Evolutionary conservation across 2,797 vertebrate species (phyloP), one percentile per base, ranked within the genome.

Genomic region (Ctenopoma multispine): DNA sequence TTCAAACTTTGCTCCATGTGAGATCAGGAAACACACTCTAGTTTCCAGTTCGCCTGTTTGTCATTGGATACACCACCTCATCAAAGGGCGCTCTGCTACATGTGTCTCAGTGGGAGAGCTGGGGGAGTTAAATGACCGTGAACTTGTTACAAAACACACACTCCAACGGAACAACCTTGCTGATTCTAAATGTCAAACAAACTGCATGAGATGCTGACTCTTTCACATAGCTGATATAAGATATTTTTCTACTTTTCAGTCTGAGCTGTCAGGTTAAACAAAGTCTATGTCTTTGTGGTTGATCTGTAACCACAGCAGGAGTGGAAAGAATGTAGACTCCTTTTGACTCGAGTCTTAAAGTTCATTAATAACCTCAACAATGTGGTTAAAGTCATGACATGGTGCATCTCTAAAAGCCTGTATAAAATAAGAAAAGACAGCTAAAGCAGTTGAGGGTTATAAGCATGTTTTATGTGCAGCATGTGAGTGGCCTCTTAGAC

Each of bases 141-240:
- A 64, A 80, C 72, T 53, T 70, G 58, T 92, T 90, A 76, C 88
- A 89, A 89, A 92, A 90, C 89, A 89, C 51, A 77, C 73, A 68
- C 50, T 81, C 71, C 86, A 72, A 82, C 74, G 51, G 47, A 66
- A 71, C 60, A 72, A 72, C 69, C 72, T 73, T 57, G 77, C 83
- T 78, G 82, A 83, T 72, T 82, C 61, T 65, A 90, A 91, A 91
- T 85, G 88, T 87, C 87, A 83, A 27, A 23, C 48, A 55, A 62
- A 50, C 75, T 38, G 65, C 48, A 72, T 64, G 74, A 71, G 59
- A 79, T 46, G 6, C 64, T 70, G 60, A 60, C 64, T 75, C 61
- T 43, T 38, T 58, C 21, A 36, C 41, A 53, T 48, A 34, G n/a
- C 63, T 51, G n/a, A n/a, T n/a, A 36, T 41, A 62, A 49, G 36